Conservation (phyloP, 2,888 invertebrate genomes). For the Glaucopsyche alexis region DNA sequence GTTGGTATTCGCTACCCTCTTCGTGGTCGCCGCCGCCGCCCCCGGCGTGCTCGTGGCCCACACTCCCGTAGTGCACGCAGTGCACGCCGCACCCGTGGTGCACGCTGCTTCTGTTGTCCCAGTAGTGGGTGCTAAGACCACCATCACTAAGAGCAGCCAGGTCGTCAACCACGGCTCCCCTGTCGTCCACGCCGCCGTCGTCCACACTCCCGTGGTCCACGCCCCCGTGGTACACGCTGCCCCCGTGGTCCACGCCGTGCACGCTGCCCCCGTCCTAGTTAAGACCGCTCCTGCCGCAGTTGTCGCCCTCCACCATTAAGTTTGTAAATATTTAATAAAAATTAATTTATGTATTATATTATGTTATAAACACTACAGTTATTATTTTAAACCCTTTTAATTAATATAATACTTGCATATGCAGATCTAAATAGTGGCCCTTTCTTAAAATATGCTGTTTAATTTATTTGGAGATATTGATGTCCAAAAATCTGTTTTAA, state of each 20-base stretch:
- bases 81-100: slow-evolving; percentile 60
- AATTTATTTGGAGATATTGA: too few species aligned
- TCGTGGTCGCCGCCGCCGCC: slow-evolving; percentile 74
- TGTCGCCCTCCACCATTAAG: slow-evolving; percentile 53
- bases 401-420: neutral
- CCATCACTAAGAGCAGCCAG: slow-evolving; percentile 73
- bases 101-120: slow-evolving; percentile 52
- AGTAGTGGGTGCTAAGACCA: slow-evolving; percentile 60
- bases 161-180: slow-evolving; percentile 69
- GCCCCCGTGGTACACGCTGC: slow-evolving; percentile 50
- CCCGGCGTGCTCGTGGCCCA: slow-evolving; percentile 64
- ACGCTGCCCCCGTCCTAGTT: slow-evolving; percentile 56
- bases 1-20: slow-evolving; percentile 72
- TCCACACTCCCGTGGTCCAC: slow-evolving; percentile 50
- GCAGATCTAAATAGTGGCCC: too few species aligned
- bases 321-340: slow-evolving; percentile 34
- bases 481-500: too few species aligned
- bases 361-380: neutral
- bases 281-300: slow-evolving; percentile 62
- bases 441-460: too few species aligned
- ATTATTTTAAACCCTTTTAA: neutral
- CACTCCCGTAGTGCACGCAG: slow-evolving; percentile 60
- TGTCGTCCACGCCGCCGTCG: slow-evolving; percentile 51
- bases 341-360: slow-evolving; percentile 32
- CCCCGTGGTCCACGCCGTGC: slow-evolving; percentile 45